Evolutionary conservation across 1,140 invertebrate genomes (phyloP), one percentile per base, ranked within the genome.

Genomic region (Aphelinus certus): DNA sequence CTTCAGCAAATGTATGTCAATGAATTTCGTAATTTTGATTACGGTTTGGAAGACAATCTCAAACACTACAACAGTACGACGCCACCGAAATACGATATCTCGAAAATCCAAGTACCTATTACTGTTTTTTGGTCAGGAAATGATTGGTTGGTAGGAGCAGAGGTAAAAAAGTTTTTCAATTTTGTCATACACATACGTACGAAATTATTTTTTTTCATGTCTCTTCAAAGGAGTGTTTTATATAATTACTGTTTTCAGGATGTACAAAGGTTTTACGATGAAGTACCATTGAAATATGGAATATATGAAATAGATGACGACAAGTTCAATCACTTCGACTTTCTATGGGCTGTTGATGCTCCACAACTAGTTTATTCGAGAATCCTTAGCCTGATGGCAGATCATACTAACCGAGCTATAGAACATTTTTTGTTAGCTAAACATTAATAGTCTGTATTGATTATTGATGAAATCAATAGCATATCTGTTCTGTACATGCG

Each of bases 241-340:
- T 26, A 26, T 26, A 26, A 26, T 51, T 56, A 43, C 77, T 79
- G 73, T 81, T 87, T 89, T 55, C 74, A 91, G 88, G 92, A 93
- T 81, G 88, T 92, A 1, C 71, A 87, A 53, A 84, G 83, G 49
- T 80, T 93, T 7, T 83, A 84, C 6, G 82, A 81, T 0, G 81
- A 86, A 74, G 76, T 93, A 46, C 86, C 89, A 4, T 90, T 90
- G 66, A 74, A 89, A 26, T 79, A 88, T 2, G 83, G 82, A 10
- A 81, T 83, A 7, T 87, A 86, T 66, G 83, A 88, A 72, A 89
- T 94, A 7, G 89, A 91, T 3, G 85, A 89, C 56, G 79, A 89
- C 60, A 88, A 88, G 47, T 94, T 93, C 77, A 93, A 93, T 83
- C 93, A 94, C 78, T 84, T 93, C 5, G 93, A 94, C 79, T 94